A percentile compares a stretch with the other conserved stretches of the same genome.
phyloP scores from a whole-genome alignment of 2,888 invertebrate species.

The Ormyrus labotus region DNA sequence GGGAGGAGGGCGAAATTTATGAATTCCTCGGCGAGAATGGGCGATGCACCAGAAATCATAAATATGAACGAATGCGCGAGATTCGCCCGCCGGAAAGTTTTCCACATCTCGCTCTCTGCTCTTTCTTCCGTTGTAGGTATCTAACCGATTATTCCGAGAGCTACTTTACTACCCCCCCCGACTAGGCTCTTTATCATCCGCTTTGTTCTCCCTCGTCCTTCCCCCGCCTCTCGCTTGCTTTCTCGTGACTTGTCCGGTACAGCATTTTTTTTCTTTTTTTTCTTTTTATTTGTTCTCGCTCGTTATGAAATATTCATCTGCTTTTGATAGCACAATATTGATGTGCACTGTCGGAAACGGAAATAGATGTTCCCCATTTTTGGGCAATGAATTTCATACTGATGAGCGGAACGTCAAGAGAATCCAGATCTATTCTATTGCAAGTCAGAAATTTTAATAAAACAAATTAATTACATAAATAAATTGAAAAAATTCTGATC shows the following conservation, averaged over 20 bases:
- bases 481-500: background rate
- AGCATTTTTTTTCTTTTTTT: background rate
- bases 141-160: constrained; percentile 29
- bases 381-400: background rate
- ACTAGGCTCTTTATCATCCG: constrained; percentile 29
- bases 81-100: constrained; percentile 16
- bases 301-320: constrained; percentile 33
- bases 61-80: constrained; percentile 38
- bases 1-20: constrained; percentile 21
- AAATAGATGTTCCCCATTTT: background rate
- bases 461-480: background rate
- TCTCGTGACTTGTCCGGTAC: no score
- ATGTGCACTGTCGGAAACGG: constrained; percentile 3
- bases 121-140: background rate
- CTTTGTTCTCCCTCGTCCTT: constrained; percentile 40
- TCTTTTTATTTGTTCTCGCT: background rate
- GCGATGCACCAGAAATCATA: constrained; percentile 37
- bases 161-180: constrained; percentile 8
- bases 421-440: no score
- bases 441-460: background rate
- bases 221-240: no score
- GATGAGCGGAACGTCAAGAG: no score
- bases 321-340: background rate
- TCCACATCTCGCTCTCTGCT: constrained; percentile 4
- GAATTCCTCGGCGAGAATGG: background rate